These are phyloP conservation scores for Cynopterus brachyotis DNA, from an alignment of 2,113 vertebrate genomes.

Conservation along the genomic window DNA sequence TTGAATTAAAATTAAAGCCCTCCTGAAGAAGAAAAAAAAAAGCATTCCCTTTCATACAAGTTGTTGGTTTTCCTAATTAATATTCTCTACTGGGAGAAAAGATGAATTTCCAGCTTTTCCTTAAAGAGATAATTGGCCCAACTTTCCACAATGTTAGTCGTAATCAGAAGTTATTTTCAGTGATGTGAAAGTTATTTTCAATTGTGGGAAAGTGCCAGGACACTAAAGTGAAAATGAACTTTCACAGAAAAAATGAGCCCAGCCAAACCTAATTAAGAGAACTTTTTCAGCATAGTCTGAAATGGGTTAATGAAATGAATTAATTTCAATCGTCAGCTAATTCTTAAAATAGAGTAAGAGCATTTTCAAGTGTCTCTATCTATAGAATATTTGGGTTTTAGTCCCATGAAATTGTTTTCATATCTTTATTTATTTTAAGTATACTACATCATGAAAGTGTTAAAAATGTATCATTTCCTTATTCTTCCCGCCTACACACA, in stretches of 20 bases:
- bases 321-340: conserved; percentile 26
- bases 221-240: neutral
- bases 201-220: neutral
- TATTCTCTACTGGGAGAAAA: neutral
- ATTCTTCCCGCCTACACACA: conserved; percentile 22
- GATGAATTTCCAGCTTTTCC: neutral
- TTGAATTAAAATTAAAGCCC: conserved; percentile 20
- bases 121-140: neutral
- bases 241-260: neutral
- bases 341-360: neutral
- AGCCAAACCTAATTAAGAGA: neutral
- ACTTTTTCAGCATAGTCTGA: neutral
- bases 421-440: conserved; percentile 30
- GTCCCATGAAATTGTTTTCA: neutral
- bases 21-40: neutral
- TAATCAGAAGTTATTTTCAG: conserved; percentile 14
- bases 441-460: neutral
- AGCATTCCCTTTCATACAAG: neutral
- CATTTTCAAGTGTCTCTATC: neutral
- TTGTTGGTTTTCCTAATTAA: neutral
- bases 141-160: neutral
- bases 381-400: neutral
- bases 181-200: neutral
- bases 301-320: neutral
- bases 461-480: neutral